Percentiles rank a stretch among this genome's conserved stretches.
phyloP scores from a whole-genome alignment of 2,797 vertebrate species.

The Crocidura indochinensis region DNA sequence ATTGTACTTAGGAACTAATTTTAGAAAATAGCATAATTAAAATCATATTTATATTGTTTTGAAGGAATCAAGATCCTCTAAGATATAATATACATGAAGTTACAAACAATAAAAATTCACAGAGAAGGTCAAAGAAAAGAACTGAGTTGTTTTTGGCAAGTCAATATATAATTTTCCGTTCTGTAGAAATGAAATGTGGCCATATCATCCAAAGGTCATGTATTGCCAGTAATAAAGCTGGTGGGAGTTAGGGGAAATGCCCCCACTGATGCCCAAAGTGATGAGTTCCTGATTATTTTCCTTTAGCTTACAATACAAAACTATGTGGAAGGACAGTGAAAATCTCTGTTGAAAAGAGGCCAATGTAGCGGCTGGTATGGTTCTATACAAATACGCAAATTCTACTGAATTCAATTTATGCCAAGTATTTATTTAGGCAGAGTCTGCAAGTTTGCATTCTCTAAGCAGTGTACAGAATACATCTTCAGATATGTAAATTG shows the following conservation, averaged over 20 bases:
- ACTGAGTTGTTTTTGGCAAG: slow-evolving; percentile 17
- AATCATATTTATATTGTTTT: slow-evolving; percentile 28
- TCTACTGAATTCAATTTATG: slow-evolving; percentile 46
- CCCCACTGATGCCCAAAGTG: slow-evolving; percentile 51
- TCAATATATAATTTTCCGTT: slow-evolving; percentile 37
- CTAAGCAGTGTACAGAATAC: slow-evolving; percentile 5
- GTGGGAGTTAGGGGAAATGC: slow-evolving; percentile 2
- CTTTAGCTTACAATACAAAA: slow-evolving; percentile 41
- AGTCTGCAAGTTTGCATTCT: slow-evolving; percentile 33
- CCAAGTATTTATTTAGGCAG: slow-evolving; percentile 25
- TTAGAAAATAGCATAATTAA: slow-evolving; percentile 9
- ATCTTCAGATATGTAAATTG: slow-evolving; percentile 4
- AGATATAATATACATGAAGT: slow-evolving; percentile 2
- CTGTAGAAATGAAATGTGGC: slow-evolving; percentile 57
- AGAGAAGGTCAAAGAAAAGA: not conserved
- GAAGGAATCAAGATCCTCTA: slow-evolving; percentile 49
- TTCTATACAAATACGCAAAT: not conserved
- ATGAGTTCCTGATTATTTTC: slow-evolving; percentile 6
- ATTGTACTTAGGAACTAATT: slow-evolving; percentile 42
- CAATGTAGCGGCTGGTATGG: slow-evolving; percentile 26
- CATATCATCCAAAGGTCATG: slow-evolving; percentile 43
- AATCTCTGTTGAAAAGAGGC: slow-evolving; percentile 32
- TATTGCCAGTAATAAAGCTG: slow-evolving; percentile 45
- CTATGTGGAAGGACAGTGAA: slow-evolving; percentile 57
- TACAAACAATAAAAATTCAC: not conserved